Evolutionary conservation across 2,797 vertebrate genomes (phyloP).

Genomic region (Novumbra hubbsi): DNA sequence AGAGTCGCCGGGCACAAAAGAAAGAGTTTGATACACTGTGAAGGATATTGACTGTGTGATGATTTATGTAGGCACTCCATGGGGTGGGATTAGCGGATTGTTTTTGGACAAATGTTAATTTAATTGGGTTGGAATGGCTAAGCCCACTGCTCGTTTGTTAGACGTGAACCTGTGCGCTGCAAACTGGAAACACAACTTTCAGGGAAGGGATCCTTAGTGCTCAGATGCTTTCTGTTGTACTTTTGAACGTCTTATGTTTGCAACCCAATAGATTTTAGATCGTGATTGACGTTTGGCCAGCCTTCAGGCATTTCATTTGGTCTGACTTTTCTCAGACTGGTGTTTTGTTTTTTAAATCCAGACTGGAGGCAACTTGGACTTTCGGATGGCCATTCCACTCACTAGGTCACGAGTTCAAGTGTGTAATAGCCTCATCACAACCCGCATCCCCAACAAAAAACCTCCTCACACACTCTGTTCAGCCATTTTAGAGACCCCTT

Average conservation of each 20-base stretch:
- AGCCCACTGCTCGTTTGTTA: constrained; percentile 19
- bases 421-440: constrained; percentile 56
- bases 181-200: constrained; percentile 35
- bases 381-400: constrained; percentile 36
- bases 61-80: constrained; percentile 16
- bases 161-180: constrained; percentile 24
- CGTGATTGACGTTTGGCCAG: constrained; percentile 29
- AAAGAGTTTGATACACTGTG: constrained; percentile 17
- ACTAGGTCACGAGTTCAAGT: constrained; percentile 8
- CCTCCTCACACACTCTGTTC: constrained; percentile 22
- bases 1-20: constrained; percentile 8
- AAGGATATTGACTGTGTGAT: constrained; percentile 7
- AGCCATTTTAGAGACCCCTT: constrained; percentile 24
- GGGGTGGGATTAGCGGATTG: constrained; percentile 14
- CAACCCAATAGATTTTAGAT: constrained; percentile 30
- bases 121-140: constrained; percentile 1
- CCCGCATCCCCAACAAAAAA: constrained; percentile 45
- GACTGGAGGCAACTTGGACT: constrained; percentile 24
- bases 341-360: constrained; percentile 24
- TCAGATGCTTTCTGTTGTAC: constrained; percentile 45
- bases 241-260: constrained; percentile 39
- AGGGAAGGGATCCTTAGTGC: constrained; percentile 23
- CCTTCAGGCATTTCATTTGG: constrained; percentile 29
- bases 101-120: constrained; percentile 22
- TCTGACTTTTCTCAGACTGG: constrained; percentile 5